Percentiles rank a stretch among this genome's conserved stretches.
phyloP scores from a whole-genome alignment of 2,888 invertebrate species.

The Galeopsomyia nigrocyanea region DNA sequence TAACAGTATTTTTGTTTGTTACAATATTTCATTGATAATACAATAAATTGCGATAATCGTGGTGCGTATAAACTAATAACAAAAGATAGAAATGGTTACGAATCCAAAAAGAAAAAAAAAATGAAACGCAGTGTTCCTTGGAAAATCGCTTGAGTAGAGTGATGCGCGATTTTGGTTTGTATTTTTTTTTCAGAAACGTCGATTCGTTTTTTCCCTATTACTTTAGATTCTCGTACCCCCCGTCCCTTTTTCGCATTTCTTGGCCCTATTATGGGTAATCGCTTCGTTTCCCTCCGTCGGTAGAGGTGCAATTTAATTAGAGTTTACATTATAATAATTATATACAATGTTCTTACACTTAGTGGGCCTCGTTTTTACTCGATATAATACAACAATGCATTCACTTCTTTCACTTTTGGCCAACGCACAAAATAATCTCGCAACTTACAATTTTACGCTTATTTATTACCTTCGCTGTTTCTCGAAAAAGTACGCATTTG shows the following conservation, averaged over 20 bases:
- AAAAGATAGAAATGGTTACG: conserved; percentile 58
- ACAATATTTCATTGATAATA: conserved; percentile 67
- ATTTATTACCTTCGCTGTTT: conserved; percentile 42
- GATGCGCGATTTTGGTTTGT: conserved; percentile 35
- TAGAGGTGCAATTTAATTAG: conserved; percentile 58
- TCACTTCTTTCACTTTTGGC: conserved; percentile 38
- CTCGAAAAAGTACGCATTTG: conserved; percentile 44
- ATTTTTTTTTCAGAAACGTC: conserved; percentile 37
- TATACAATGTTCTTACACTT: conserved; percentile 65
- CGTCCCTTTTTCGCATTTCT: conserved; percentile 23
- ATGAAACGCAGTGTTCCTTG: conserved; percentile 41
- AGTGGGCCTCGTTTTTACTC: conserved; percentile 57
- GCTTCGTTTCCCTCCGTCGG: conserved; percentile 47
- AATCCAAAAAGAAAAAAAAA: conserved; percentile 40
- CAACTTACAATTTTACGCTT: conserved; percentile 38
- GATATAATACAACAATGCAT: conserved; percentile 60
- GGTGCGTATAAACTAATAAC: conserved; percentile 66
- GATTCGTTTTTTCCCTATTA: conserved; percentile 37
- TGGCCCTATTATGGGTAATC: conserved; percentile 46
- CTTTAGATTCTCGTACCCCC: conserved; percentile 44
- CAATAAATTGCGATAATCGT: conserved; percentile 67
- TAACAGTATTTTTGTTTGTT: conserved; percentile 68
- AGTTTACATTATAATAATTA: conserved; percentile 63
- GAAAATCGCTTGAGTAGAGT: conserved; percentile 46
- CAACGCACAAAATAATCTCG: conserved; percentile 44